Base-by-base conservation (phyloP, 2,113 vertebrate genomes). In the Onychorhynchus coronatus region DNA sequence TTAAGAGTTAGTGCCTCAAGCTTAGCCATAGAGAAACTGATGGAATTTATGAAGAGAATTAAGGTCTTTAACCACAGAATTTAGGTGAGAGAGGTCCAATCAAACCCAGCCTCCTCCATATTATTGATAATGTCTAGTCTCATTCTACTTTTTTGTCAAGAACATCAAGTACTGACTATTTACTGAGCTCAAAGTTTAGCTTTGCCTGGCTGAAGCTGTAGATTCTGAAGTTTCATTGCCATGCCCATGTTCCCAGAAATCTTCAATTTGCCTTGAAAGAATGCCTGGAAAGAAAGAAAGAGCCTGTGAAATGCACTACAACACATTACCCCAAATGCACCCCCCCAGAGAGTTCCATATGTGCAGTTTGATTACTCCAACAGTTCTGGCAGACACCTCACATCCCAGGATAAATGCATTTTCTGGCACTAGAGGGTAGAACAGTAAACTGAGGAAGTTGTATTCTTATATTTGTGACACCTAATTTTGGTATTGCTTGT, bases 221-320 rank as follows among this genome's bases (percentile, higher is more conserved):
- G 98, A 84, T 75, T 99, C 95, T 99, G 99, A 89, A 99, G 98
- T 97, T 99, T 99, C 99, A 99, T 98, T 66, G 99, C 99, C 98
- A 99, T 96, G 63, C 98, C 98, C 99, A 99, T 99, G 97, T 99
- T 99, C 61, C 99, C 99, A 85, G 98, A 85, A 81, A 99, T 95
- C 98, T 99, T 99, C 98, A 99, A 95, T 95, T 99, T 99, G 31
- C 99, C 99, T 97, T 99, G 98, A 95, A 99, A 99, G 97, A 99
- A 99, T 12, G 99, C 99, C 99, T 98, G 91, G 46, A 93, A 95
- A 79, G 55, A 95, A 95, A 97, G 35, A 91, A 65, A 91, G 52
- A 76, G 24, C 33, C 28, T 7, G 37, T 91, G 56, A 93, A 86
- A 85, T 25, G 35, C 50, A 86, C 18, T 31, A 55, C 11, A 52